Percentiles rank a stretch among this genome's conserved stretches.
phyloP scores from a whole-genome alignment of 2,113 vertebrate genomes.

The Nerophis lumbriciformis region DNA sequence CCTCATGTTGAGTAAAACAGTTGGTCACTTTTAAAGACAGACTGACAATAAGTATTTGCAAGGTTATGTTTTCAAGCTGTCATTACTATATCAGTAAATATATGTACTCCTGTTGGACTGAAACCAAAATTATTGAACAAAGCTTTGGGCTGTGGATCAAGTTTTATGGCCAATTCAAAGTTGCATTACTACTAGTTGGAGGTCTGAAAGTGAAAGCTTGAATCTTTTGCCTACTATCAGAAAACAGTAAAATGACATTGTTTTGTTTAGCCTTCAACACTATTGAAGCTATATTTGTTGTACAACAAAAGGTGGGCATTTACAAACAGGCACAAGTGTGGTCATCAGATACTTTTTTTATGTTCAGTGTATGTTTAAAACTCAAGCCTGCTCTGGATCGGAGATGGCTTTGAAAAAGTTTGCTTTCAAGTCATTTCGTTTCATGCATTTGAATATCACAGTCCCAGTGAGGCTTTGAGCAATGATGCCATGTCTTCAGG shows the following conservation, averaged over 20 bases:
- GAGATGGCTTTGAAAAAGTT: constrained; percentile 5
- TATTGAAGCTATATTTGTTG: neutral
- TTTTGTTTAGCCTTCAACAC: neutral
- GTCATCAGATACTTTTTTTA: constrained; percentile 33
- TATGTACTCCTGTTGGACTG: too few relatives aligned
- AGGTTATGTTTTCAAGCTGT: neutral
- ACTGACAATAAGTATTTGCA: neutral
- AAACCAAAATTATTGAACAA: too few relatives aligned
- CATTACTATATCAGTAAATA: neutral
- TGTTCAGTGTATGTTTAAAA: constrained; percentile 23
- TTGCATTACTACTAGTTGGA: neutral
- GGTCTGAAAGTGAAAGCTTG: constrained; percentile 3
- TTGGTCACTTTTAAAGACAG: neutral
- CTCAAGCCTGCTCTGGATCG: constrained; percentile 24
- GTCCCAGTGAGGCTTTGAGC: constrained; percentile 87
- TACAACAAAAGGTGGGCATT: constrained; percentile 13
- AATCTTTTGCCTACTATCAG: neutral
- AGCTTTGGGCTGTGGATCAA: neutral
- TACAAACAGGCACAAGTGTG: constrained; percentile 45
- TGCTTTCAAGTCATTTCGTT: constrained; percentile 5
- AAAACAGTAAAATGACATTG: neutral
- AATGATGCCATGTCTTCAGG: constrained; percentile 90
- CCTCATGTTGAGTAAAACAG: too few relatives aligned
- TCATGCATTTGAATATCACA: constrained; percentile 67
- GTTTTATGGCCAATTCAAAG: neutral